Percentiles rank a stretch among this genome's conserved stretches.
Evolutionary conservation across 2,888 invertebrate genomes (phyloP).

Genomic region (Drosophila tanythrix): DNA sequence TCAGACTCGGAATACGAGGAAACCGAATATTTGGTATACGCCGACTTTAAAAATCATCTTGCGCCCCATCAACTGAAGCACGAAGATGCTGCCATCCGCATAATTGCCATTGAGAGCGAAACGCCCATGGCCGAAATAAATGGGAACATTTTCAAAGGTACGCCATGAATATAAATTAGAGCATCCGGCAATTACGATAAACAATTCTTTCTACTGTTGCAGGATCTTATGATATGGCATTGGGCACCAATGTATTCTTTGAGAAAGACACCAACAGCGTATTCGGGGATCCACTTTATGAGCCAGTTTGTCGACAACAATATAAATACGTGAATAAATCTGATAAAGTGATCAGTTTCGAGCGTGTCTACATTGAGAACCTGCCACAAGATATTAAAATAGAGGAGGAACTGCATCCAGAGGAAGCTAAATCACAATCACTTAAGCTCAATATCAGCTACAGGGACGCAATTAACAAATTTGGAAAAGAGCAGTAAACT

Average conservation of each 20-base stretch:
- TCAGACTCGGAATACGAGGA: constrained; percentile 83
- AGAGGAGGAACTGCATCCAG: constrained; percentile 24
- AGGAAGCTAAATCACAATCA: constrained; percentile 20
- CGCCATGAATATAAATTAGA: neutral
- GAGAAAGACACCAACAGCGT: constrained; percentile 86
- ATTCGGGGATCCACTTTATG: constrained; percentile 86
- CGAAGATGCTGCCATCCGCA: constrained; percentile 82
- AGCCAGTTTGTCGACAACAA: constrained; percentile 86
- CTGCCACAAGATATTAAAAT: constrained; percentile 43
- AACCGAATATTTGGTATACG: constrained; percentile 82
- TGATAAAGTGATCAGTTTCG: constrained; percentile 88
- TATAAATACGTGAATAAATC: constrained; percentile 88
- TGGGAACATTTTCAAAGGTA: constrained; percentile 88
- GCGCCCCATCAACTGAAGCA: constrained; percentile 76
- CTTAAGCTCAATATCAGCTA: constrained; percentile 76
- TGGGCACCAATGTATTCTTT: constrained; percentile 91
- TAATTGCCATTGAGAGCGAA: constrained; percentile 87
- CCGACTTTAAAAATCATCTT: constrained; percentile 83
- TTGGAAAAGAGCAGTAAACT: constrained; percentile 59
- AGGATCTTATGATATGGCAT: constrained; percentile 89
- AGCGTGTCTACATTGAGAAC: constrained; percentile 88
- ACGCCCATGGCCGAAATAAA: constrained; percentile 89
- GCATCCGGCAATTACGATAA: neutral
- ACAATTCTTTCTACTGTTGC: neutral
- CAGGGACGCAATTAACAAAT: constrained; percentile 81